Evolutionary conservation across 2,113 vertebrate species (phyloP).

Genomic region (Poeciliopsis prolifica): DNA sequence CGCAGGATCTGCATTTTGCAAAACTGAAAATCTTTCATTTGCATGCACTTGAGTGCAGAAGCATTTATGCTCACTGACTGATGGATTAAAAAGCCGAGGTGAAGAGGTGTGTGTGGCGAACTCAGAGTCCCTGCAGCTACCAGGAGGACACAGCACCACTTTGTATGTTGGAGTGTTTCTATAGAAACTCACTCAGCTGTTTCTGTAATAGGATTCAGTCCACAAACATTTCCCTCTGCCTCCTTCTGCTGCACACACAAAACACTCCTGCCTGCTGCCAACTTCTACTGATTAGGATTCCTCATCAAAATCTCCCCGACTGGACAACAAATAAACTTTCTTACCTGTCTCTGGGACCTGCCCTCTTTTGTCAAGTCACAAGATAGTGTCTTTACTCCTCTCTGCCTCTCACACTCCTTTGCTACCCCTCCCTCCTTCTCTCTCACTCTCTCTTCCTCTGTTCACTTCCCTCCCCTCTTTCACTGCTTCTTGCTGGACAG

Average conservation of each 20-base stretch:
- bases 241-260: constrained; percentile 10
- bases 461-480: constrained; percentile 33
- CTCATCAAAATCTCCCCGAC: background rate
- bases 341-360: constrained; percentile 81
- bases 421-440: constrained; percentile 42
- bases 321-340: constrained; percentile 50
- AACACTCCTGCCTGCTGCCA: constrained; percentile 1
- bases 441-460: constrained; percentile 42
- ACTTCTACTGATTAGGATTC: constrained; percentile 7
- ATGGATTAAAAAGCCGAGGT: constrained; percentile 17
- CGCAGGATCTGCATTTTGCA: background rate
- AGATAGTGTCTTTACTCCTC: constrained; percentile 62
- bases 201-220: constrained; percentile 36
- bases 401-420: constrained; percentile 56
- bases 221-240: constrained; percentile 16
- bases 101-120: constrained; percentile 31
- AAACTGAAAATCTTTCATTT: background rate
- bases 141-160: constrained; percentile 48
- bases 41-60: background rate
- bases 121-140: constrained; percentile 24
- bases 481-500: constrained; percentile 49
- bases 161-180: constrained; percentile 54
- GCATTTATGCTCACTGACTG: background rate
- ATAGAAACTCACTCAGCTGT: constrained; percentile 68
- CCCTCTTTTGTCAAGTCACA: constrained; percentile 74